phyloP scores from a whole-genome alignment of 1,140 invertebrate genomes.

The Leptoteleia sp. region DNA sequence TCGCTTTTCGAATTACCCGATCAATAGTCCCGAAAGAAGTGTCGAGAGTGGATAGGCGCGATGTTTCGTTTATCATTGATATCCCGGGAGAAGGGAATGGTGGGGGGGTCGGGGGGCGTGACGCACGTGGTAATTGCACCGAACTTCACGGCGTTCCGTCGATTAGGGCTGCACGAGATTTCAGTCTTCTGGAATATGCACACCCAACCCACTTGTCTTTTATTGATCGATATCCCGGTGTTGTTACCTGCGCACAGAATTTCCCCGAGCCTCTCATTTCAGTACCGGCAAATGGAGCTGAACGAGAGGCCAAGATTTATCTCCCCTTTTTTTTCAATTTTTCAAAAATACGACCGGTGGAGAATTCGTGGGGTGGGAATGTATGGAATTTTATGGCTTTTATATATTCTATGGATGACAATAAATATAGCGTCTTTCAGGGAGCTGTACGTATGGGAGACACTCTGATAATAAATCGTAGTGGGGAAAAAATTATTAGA shows the following conservation, averaged over 20 bases:
- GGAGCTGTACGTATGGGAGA: too few species aligned
- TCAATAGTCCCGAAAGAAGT: not conserved
- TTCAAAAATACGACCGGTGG: too few species aligned
- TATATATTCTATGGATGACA: too few species aligned
- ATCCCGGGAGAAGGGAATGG: too few species aligned
- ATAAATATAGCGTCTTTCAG: too few species aligned
- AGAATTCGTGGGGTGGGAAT: too few species aligned
- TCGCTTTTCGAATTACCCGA: too few species aligned
- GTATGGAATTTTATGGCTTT: too few species aligned
- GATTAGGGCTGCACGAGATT: constrained; percentile 26
- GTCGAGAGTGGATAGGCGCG: constrained; percentile 12
- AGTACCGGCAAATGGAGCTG: constrained; percentile 23
- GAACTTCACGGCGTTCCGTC: constrained; percentile 11
- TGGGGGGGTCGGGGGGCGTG: not conserved
- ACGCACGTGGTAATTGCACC: constrained; percentile 27
- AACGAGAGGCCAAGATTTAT: too few species aligned
- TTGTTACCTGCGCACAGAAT: constrained; percentile 58
- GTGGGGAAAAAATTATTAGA: too few species aligned
- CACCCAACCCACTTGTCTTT: constrained; percentile 51
- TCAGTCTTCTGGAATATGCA: constrained; percentile 42
- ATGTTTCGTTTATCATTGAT: constrained; percentile 26
- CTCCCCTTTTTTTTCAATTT: too few species aligned
- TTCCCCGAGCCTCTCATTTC: constrained; percentile 5
- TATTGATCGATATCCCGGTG: constrained; percentile 47
- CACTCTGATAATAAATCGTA: too few species aligned